Conservation (phyloP, 2,888 invertebrate genomes). For the Ctenicera cuprea region DNA sequence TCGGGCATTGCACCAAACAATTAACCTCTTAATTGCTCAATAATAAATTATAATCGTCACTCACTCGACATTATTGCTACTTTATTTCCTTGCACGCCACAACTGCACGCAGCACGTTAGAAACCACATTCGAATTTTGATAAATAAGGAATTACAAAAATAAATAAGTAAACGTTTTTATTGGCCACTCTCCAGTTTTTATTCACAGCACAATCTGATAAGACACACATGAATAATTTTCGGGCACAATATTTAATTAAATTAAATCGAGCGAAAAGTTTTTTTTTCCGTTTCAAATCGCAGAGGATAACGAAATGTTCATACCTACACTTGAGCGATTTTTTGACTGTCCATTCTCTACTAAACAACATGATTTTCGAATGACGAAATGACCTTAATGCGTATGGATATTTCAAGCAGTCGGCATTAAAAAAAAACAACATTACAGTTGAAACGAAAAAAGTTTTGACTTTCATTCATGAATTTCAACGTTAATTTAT, state of each 20-base stretch:
- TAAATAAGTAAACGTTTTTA: too few species aligned
- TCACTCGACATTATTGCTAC: neutral
- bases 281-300: neutral
- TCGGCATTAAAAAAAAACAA: conserved; percentile 21
- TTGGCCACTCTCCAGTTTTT: too few species aligned
- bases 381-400: conserved; percentile 45
- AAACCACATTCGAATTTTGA: neutral
- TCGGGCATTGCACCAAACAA: conserved; percentile 59
- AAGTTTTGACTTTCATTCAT: too few species aligned
- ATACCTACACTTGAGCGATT: conserved; percentile 18
- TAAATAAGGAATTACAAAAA: too few species aligned
- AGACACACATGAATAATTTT: neutral
- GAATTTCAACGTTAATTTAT: too few species aligned
- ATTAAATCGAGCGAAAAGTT: neutral
- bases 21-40: conserved; percentile 29
- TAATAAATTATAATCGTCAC: conserved; percentile 12
- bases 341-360: conserved; percentile 48
- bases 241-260: neutral
- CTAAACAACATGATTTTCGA: conserved; percentile 23
- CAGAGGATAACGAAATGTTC: neutral
- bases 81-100: neutral
- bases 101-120: neutral
- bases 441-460: too few species aligned
- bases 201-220: neutral
- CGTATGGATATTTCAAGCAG: conserved; percentile 40